These are phyloP conservation scores for Atethmia centrago DNA, from an alignment of 2,888 invertebrate species.

Conservation along the genomic window DNA sequence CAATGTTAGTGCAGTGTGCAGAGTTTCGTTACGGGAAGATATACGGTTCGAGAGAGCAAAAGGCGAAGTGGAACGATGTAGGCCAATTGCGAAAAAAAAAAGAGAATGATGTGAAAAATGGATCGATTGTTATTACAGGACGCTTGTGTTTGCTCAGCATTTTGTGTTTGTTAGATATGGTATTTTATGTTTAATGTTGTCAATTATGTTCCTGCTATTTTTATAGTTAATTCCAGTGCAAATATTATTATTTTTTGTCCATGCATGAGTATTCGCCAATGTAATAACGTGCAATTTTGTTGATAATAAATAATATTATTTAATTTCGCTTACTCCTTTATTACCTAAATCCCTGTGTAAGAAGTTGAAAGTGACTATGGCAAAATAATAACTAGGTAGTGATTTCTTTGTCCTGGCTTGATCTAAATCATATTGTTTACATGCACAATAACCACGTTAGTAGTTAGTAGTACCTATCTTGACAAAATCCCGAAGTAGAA, in stretches of 20 bases:
- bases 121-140: conserved; percentile 47
- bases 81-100: conserved; percentile 58
- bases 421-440: neutral
- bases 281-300: conserved; percentile 21
- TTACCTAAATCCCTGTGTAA: neutral
- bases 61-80: conserved; percentile 77
- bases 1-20: conserved; percentile 88
- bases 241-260: conserved; percentile 2
- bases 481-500: neutral
- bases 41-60: conserved; percentile 79
- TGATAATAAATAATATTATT: conserved; percentile 46
- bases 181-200: conserved; percentile 27
- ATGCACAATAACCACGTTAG: neutral
- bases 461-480: neutral
- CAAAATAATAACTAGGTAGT: neutral
- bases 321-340: neutral
- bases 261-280: conserved; percentile 4
- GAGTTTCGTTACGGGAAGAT: conserved; percentile 87
- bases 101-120: conserved; percentile 70
- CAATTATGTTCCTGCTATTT: conserved; percentile 45
- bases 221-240: conserved; percentile 29
- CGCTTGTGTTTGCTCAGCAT: conserved; percentile 53
- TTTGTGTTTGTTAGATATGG: conserved; percentile 46
- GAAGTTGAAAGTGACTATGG: neutral
- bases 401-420: neutral